Base-by-base conservation (phyloP, 2,888 invertebrate genomes). In the Parnassius smintheus region DNA sequence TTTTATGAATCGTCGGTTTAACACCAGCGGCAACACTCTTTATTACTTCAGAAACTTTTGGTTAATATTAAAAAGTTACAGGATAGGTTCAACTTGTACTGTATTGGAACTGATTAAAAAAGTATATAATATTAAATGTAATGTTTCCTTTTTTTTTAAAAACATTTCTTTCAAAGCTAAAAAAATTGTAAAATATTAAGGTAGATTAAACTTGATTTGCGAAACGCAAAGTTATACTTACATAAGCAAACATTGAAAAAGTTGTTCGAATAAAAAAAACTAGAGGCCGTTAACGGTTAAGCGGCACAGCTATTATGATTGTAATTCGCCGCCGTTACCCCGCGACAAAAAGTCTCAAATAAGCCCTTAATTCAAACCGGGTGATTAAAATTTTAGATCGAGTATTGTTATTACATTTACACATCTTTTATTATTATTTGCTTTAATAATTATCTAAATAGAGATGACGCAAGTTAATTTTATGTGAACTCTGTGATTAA, bases 231-330 rank as follows among this genome's bases (percentile, higher is more conserved):
- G 53, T 61, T 53, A 52, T 56, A 50, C 42, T 61, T 9, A 53
- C 11, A 11, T 56, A 51, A 59, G n/a, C 62, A 18, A 25, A 49
- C 35, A 59, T 51, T 59, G 45, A 49, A 55, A 12, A 70, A 70
- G 56, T 73, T 67, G 71, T 65, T 79, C 69, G 64, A 69, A 35
- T 35, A 35, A 35, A 35, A 35, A 35, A 35, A 72, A 75, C 64
- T 66, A 69, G 60, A 65, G 70, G 68, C 90, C 90, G 89, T 91
- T 91, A 91, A 90, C 89, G 89, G 91, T 89, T 87, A 86, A 83
- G 75, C 80, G 85, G 88, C 85, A 86, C 77, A 76, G 80, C 84
- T 79, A 91, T 91, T 91, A 81, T 91, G 85, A 90, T 91, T 91
- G 80, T 88, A 91, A 91, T 90, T 81, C 70, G 85, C 83, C 79